Conservation (phyloP, 2,797 vertebrate species). For the Salarias fasciatus region DNA sequence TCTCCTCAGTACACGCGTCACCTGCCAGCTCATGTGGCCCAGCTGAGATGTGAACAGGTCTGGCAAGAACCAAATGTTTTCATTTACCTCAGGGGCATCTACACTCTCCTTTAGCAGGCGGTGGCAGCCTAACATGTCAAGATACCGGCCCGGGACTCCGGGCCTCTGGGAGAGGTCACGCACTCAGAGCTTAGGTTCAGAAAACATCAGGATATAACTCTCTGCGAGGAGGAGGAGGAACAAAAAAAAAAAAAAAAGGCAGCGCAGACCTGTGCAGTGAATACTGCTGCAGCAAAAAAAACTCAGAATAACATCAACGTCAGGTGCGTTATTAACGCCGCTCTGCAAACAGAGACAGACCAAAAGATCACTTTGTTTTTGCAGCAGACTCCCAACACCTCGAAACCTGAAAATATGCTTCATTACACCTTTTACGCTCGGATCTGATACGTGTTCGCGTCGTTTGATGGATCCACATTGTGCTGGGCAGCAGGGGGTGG, state of each 20-base stretch:
- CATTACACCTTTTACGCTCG: slow-evolving; percentile 60
- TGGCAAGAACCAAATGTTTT: slow-evolving; percentile 83
- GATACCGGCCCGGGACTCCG: slow-evolving; percentile 64
- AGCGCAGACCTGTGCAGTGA: too few relatives aligned
- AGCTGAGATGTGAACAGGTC: slow-evolving; percentile 76
- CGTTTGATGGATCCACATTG: slow-evolving; percentile 65
- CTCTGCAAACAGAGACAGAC: slow-evolving; percentile 7
- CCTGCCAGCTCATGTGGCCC: slow-evolving; percentile 79
- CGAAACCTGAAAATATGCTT: slow-evolving; percentile 63
- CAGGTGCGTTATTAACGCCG: slow-evolving; percentile 25
- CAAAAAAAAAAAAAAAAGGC: slow-evolving; percentile 6
- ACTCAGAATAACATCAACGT: slow-evolving; percentile 11
- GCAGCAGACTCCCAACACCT: slow-evolving; percentile 51
- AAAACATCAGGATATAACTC: slow-evolving; percentile 56
- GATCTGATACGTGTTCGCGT: slow-evolving; percentile 55
- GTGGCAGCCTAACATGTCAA: slow-evolving; percentile 76
- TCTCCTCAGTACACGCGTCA: slow-evolving; percentile 76
- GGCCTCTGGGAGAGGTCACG: slow-evolving; percentile 69
- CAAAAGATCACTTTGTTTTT: slow-evolving; percentile 35
- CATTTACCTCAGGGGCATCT: slow-evolving; percentile 80
- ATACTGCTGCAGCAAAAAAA: neutral
- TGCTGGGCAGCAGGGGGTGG: slow-evolving; percentile 66
- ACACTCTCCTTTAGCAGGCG: slow-evolving; percentile 71
- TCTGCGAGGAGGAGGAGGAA: slow-evolving; percentile 4
- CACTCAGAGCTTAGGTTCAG: slow-evolving; percentile 61